Evolutionary conservation across 2,113 vertebrate species (phyloP).

Genomic region (Osmerus eperlanus): DNA sequence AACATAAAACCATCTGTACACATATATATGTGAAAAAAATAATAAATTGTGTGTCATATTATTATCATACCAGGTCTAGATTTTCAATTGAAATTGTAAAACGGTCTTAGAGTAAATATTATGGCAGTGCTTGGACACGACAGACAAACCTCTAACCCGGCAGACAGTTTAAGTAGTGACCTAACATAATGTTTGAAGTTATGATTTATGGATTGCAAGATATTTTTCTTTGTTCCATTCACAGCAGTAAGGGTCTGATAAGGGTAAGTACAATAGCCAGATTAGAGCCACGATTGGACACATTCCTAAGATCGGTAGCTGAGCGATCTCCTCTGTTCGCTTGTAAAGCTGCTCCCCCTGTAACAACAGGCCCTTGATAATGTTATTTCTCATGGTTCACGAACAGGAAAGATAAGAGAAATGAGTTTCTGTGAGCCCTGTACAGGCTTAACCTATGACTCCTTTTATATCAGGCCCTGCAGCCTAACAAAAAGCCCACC

Average conservation of each 20-base stretch:
- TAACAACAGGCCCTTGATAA: slow-evolving; percentile 74
- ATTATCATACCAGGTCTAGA: neutral
- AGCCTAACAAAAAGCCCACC: slow-evolving; percentile 52
- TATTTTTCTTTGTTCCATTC: slow-evolving; percentile 68
- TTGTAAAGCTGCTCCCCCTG: slow-evolving; percentile 66
- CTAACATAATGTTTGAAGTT: slow-evolving; percentile 60
- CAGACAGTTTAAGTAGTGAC: slow-evolving; percentile 49
- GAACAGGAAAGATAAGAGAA: slow-evolving; percentile 75
- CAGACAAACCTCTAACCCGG: slow-evolving; percentile 36
- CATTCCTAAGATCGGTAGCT: slow-evolving; percentile 54
- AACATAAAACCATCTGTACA: too few relatives aligned
- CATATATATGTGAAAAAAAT: too few relatives aligned
- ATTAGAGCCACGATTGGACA: slow-evolving; percentile 70
- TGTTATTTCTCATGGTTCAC: slow-evolving; percentile 74
- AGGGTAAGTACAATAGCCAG: slow-evolving; percentile 68
- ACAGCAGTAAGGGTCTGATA: slow-evolving; percentile 62
- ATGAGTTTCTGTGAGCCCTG: slow-evolving; percentile 73
- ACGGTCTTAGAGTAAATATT: neutral
- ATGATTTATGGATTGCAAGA: slow-evolving; percentile 70
- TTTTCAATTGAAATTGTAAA: slow-evolving; percentile 18
- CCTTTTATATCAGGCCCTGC: slow-evolving; percentile 63
- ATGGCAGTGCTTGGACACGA: neutral
- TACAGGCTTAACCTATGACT: slow-evolving; percentile 75
- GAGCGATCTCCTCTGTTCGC: slow-evolving; percentile 65
- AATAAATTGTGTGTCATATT: too few relatives aligned